A percentile compares a stretch with the other conserved stretches of the same genome.
phyloP scores from a whole-genome alignment of 37 sponge, comb jelly and placozoan species.

The Dysidea cf. avara region DNA sequence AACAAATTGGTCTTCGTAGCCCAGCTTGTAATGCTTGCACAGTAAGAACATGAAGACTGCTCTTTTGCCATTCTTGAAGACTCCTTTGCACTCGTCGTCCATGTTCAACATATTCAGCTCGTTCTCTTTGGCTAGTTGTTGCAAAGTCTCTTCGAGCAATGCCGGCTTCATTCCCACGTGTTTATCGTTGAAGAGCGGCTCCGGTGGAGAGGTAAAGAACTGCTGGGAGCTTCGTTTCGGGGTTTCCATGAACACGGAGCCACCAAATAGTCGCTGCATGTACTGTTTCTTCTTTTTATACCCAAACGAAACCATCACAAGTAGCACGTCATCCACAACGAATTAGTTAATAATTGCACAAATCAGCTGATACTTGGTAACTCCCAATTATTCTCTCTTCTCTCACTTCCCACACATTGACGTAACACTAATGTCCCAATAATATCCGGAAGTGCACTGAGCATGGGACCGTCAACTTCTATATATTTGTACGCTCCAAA shows the following conservation, averaged over 20 bases:
- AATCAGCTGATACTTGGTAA: neutral
- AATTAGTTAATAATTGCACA: neutral
- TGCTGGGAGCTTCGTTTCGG: neutral
- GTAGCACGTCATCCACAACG: neutral
- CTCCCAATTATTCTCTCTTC: no score
- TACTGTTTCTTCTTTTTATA: no score
- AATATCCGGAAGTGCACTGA: neutral
- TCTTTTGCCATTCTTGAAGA: constrained; percentile 25
- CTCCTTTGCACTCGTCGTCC: neutral
- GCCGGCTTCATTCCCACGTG: constrained; percentile 18
- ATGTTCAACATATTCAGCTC: constrained; percentile 3
- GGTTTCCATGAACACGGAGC: no score
- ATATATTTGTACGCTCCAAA: constrained; percentile 70
- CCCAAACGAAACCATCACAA: neutral
- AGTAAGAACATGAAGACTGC: constrained; percentile 64
- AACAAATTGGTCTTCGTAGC: constrained; percentile 57
- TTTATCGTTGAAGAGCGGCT: constrained; percentile 64
- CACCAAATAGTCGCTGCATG: no score
- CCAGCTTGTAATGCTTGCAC: constrained; percentile 49
- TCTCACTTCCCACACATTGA: no score
- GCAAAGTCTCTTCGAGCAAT: constrained; percentile 47
- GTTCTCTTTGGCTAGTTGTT: constrained; percentile 36
- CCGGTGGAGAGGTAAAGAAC: constrained; percentile 65
- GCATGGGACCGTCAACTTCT: neutral
- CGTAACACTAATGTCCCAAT: neutral